Base-by-base conservation (phyloP, 2,113 vertebrate species). In the Calyptomena viridis region DNA sequence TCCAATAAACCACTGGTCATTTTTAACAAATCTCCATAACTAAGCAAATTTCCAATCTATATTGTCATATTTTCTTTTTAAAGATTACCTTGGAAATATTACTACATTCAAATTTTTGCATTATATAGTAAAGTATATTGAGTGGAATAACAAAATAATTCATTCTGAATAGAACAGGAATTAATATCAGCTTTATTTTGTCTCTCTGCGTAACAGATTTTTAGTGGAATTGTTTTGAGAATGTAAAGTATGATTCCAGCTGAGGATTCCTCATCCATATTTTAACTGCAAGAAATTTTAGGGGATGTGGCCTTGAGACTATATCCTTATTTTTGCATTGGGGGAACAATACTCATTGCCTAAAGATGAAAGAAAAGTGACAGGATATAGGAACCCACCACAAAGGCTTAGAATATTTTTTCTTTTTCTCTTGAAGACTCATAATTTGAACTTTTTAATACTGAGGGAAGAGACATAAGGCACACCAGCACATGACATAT, bases 121-220 rank as follows among this genome's bases (percentile, higher is more conserved):
- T 87, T 59, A 19, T 15, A 59, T 15, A 82, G 42, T 55, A n/a
- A n/a, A n/a, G n/a, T n/a, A n/a, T n/a, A 72, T 72, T 58, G 55
- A 64, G 42, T 71, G 31, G 25, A 75, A 55, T 55, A 80, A 52
- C 18, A 37, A 39, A n/a, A 24, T 69, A 84, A 69, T 87, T 68
- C 5, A 73, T 53, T 50, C 49, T 84, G 44, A 63, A 77, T 60
- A 84, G 49, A 77, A 69, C 12, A 60, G 30, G 37, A 80, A 77
- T 89, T 91, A 86, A 40, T 77, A 87, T 24, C 28, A 74, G 39
- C 39, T 90, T 66, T 80, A 81, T 77, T 91, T 80, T 8, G 5
- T 47, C 33, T 78, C 17, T 56, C 58, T 64, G n/a, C 27, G 13
- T 33, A 14, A 60, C 4, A 28, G 3, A 4, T 42, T 90, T 92